phyloP scores from a whole-genome alignment of 2,797 vertebrate species.

The Tauraco hartlaubi region DNA sequence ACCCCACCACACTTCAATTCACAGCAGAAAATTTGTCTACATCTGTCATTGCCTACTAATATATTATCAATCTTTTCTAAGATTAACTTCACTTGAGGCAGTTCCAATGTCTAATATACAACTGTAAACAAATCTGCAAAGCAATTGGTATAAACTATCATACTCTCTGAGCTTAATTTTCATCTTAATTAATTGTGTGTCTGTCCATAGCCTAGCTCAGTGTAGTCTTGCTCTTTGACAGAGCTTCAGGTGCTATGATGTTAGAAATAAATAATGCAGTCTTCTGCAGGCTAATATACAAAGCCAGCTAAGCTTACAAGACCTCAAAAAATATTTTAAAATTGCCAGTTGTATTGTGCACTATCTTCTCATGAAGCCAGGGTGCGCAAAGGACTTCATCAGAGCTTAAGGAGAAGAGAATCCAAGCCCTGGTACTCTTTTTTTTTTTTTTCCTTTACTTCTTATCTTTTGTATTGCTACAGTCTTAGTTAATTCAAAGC shows the following conservation, averaged over 20 bases:
- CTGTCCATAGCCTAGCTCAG: background rate
- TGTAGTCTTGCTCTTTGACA: background rate
- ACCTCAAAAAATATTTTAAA: background rate
- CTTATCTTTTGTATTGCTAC: background rate
- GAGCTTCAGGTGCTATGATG: rapidly evolving
- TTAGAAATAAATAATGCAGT: background rate
- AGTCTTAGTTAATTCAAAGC: background rate
- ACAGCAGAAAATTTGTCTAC: background rate
- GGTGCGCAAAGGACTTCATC: background rate
- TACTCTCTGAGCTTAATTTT: background rate
- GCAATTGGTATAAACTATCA: background rate
- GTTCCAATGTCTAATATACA: background rate
- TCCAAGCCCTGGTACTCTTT: background rate
- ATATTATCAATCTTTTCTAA: background rate
- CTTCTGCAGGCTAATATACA: background rate
- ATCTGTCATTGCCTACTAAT: background rate
- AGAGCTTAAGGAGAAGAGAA: background rate
- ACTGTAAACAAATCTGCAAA: background rate
- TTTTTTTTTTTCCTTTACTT: background rate
- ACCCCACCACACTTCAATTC: background rate
- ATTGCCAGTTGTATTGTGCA: background rate
- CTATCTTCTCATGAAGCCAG: background rate
- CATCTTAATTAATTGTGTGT: background rate
- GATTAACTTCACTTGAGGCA: background rate
- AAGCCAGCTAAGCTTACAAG: background rate